These are phyloP conservation scores for Masticophis lateralis DNA, from an alignment of 2,797 vertebrate genomes.

Conservation along the genomic window DNA sequence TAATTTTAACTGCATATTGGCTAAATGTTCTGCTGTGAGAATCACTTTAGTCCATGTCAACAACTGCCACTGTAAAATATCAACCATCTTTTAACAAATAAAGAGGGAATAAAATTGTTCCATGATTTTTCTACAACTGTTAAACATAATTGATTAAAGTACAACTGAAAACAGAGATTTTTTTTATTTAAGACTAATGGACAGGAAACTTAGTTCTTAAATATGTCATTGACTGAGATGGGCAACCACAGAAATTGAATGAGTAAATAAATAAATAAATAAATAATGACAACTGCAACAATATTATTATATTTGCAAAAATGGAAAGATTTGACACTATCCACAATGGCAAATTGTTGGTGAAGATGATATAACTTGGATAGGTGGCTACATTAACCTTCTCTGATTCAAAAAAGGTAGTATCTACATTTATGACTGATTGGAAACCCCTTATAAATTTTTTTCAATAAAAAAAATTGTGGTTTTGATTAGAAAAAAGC, in stretches of 20 bases:
- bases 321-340: background rate
- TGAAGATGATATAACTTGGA: background rate
- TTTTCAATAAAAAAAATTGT: background rate
- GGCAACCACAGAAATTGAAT: background rate
- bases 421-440: background rate
- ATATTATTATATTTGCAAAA: background rate
- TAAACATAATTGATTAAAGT: background rate
- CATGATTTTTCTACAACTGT: background rate
- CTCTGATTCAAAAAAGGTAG: background rate
- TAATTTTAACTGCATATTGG: background rate
- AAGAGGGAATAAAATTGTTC: background rate
- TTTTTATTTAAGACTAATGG: background rate
- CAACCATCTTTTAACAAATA: conserved; percentile 13
- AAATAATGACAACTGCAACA: background rate
- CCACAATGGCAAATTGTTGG: background rate
- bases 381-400: background rate
- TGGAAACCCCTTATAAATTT: background rate
- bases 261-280: background rate
- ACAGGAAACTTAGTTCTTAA: background rate
- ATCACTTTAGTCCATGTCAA: fast-evolving
- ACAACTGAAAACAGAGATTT: background rate
- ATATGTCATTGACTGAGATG: background rate
- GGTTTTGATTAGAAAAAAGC: background rate
- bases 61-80: background rate
- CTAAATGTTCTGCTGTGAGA: background rate